Base-by-base conservation (phyloP, 2,888 invertebrate genomes). In the Mythimna lalbum region DNA sequence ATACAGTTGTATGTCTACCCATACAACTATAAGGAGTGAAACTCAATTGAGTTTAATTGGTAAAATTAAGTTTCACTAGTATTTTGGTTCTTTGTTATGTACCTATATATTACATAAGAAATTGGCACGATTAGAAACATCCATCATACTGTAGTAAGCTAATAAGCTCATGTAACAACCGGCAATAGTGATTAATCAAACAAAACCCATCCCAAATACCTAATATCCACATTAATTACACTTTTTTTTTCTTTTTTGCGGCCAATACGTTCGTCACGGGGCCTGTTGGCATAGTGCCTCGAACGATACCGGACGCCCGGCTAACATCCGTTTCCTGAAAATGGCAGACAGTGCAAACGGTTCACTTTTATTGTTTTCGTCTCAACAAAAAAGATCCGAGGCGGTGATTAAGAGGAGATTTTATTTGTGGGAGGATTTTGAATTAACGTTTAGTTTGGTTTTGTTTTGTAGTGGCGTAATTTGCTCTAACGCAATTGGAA, bases 271-370 rank as follows among this genome's bases (percentile, higher is more conserved):
- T 82, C 82, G 68, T 86, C 84, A 86, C 78, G 81, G 83, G 81
- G 83, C 81, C 86, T 88, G 90, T 92, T 94, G 94, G 93, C 93
- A 88, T 85, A 86, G 86, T 90, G 91, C 92, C 92, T 90, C 83
- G 85, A 86, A 83, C 87, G 84, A 90, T 88, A 89, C 89, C 92
- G 93, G 93, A 93, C 83, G 87, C 90, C 91, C 91, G 89, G 91
- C 91, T 92, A 91, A 92, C 93, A 91, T 94, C 94, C 94, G 93
- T 82, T 93, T 93, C 93, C 93, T 87, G 89, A 89, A 91, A 90
- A 90, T 88, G 85, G 90, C 89, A 86, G 89, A 83, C 90, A 88
- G 85, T 85, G 89, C 90, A 87, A 91, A 90, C 88, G 87, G 84
- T 85, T 88, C 83, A 83, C 78, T 89, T 90, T 91, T 90, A 91